Base-by-base conservation (phyloP, 2,888 invertebrate genomes). In the Alloplasta piceator region DNA sequence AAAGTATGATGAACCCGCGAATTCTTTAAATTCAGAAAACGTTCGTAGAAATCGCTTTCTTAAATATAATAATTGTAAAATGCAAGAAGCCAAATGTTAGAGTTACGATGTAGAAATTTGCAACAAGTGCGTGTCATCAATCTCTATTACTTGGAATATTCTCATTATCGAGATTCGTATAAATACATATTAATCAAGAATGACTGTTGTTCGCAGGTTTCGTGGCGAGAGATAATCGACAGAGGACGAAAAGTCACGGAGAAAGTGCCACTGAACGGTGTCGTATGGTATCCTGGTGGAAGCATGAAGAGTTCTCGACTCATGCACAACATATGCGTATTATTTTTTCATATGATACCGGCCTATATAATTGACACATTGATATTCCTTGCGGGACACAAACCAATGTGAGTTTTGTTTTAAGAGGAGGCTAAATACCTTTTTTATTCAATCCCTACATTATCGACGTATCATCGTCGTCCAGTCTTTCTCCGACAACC, bases 331-430 rank as follows among this genome's bases (percentile, higher is more conserved):
- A 94, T 98, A 82, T 97, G 97, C 91, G 95, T 97, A 83, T 92
- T 98, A 71, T 93, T 98, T 75, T 98, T 98, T 92, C 99, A 99
- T 92, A 95, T 97, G 94, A 92, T 98, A 63, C 99, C 99, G 0
- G 99, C 99, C 0, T 94, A 98, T 76, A 91, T 98, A 61, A 94
- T 98, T 41, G 99, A 99, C 90, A 92, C 95, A 0, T 91, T 98
- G 0, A 94, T 97, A 46, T 94, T 95, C 88, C 93, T 98, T 56
- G 93, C 97, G 0, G 98, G 99, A 64, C 95, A 97, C 89, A 97
- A 98, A 88, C 98, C 98, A 83, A 94, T 97, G 97, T 97, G 93
- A 95, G 96, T 94, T 80, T 7, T 16, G n/a, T n/a, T n/a, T n/a
- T n/a, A n/a, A n/a, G n/a, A n/a, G n/a, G n/a, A n/a, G n/a, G n/a